Conservation (phyloP, 2,888 invertebrate genomes). For the Synanthedon tipuliformis region DNA sequence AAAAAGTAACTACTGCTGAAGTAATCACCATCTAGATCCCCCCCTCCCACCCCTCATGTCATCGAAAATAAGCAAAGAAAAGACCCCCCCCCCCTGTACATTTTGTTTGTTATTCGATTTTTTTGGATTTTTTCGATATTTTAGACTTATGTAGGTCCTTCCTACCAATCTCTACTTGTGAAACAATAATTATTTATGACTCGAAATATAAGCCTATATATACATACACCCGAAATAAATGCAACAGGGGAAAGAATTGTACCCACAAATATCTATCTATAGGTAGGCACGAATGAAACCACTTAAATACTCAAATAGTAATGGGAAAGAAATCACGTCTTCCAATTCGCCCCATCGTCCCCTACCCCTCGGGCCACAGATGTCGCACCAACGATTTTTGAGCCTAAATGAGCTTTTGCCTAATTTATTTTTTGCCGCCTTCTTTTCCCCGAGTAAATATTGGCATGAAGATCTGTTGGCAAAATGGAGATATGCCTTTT, state of each 20-base stretch:
- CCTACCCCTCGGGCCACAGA: slow-evolving; percentile 45
- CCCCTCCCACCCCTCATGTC: no score
- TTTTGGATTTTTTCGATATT: no score
- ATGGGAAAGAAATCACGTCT: slow-evolving; percentile 43
- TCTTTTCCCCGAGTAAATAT: slow-evolving; percentile 66
- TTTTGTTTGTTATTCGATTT: no score
- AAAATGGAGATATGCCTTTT: slow-evolving; percentile 27
- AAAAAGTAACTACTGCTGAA: no score
- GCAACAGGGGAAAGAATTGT: background rate
- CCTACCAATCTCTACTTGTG: no score
- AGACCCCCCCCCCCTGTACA: no score
- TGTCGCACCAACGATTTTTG: slow-evolving; percentile 56
- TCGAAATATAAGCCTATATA: background rate
- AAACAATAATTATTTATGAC: background rate
- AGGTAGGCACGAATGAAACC: slow-evolving; percentile 6
- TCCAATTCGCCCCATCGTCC: slow-evolving; percentile 16
- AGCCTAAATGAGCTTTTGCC: slow-evolving; percentile 65
- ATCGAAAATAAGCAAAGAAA: no score
- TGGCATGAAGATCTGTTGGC: slow-evolving; percentile 32
- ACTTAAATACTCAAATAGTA: slow-evolving; percentile 36
- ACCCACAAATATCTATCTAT: background rate
- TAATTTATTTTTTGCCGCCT: slow-evolving; percentile 71
- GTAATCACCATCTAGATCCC: no score
- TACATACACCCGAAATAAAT: background rate
- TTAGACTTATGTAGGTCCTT: no score